phyloP scores from a whole-genome alignment of 1,140 invertebrate genomes.

The Trichonephila inaurata region DNA sequence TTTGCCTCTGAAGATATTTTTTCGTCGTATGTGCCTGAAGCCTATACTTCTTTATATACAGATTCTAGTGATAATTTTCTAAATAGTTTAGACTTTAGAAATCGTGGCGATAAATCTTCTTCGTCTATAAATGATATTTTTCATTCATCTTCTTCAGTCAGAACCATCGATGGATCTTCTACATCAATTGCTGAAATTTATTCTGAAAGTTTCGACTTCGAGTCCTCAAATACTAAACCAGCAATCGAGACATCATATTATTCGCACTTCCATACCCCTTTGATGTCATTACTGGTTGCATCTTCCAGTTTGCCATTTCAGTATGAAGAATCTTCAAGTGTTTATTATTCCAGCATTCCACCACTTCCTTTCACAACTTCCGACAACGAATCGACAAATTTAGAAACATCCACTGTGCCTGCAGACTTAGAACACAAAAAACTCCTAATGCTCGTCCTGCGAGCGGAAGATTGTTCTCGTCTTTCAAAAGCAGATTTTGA shows the following conservation, averaged over 20 bases:
- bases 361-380: neutral
- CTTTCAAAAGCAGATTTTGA: constrained; percentile 68
- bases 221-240: neutral
- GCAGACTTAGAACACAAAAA: constrained; percentile 60
- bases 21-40: constrained; percentile 33
- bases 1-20: neutral
- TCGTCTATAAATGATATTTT: neutral
- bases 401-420: constrained; percentile 21
- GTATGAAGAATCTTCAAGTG: neutral
- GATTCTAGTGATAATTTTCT: constrained; percentile 9
- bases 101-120: neutral
- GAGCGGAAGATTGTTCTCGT: constrained; percentile 64
- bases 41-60: constrained; percentile 12
- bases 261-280: constrained; percentile 55
- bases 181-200: neutral
- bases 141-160: neutral
- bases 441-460: constrained; percentile 65
- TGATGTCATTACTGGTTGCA: constrained; percentile 63
- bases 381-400: constrained; percentile 60
- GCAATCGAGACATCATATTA: constrained; percentile 10
- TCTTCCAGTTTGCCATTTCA: constrained; percentile 21
- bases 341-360: constrained; percentile 2
- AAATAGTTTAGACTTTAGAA: constrained; percentile 1
- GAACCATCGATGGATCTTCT: neutral
- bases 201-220: neutral